phyloP scores from a whole-genome alignment of 2,113 vertebrate genomes.

The Bagarius yarrelli region DNA sequence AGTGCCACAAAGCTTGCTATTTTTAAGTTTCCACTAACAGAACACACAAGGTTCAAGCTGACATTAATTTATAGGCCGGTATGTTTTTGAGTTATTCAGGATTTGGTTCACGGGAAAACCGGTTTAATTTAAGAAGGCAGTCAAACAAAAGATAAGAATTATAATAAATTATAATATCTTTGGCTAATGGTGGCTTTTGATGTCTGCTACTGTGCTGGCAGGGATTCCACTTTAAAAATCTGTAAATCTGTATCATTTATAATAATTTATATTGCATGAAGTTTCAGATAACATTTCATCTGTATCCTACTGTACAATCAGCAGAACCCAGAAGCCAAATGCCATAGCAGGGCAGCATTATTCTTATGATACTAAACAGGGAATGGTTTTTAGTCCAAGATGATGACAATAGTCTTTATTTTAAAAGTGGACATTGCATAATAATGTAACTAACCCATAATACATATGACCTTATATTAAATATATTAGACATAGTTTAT shows the following conservation, averaged over 20 bases:
- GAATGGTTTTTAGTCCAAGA: neutral
- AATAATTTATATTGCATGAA: neutral
- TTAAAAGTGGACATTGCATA: neutral
- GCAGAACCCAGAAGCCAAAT: neutral
- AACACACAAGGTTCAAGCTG: neutral
- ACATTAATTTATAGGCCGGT: no score
- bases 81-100: neutral
- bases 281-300: neutral
- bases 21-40: neutral
- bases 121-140: neutral
- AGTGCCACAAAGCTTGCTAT: neutral
- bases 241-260: neutral
- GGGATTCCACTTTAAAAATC: neutral
- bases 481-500: neutral
- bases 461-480: neutral
- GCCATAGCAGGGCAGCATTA: neutral
- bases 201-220: neutral
- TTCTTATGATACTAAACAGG: neutral
- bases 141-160: neutral
- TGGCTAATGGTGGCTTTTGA: neutral
- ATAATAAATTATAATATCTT: neutral
- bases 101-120: neutral
- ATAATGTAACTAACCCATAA: neutral
- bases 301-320: neutral
- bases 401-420: neutral